phyloP scores from a whole-genome alignment of 2,888 invertebrate species.

The Synanthedon andrenaeformis region DNA sequence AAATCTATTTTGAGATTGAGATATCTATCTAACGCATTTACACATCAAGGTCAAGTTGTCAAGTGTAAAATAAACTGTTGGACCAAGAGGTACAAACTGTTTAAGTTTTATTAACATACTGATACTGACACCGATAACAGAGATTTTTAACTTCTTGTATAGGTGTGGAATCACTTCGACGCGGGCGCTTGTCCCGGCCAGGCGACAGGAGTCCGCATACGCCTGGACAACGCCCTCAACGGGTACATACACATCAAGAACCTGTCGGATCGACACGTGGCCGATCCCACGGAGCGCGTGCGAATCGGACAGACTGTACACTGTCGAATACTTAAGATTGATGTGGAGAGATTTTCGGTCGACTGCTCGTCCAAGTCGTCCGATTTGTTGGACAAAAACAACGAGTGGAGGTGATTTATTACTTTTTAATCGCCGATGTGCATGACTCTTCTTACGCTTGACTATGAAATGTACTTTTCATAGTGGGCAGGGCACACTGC shows the following conservation, averaged over 20 bases:
- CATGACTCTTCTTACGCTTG: neutral
- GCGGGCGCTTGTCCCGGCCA: constrained; percentile 95
- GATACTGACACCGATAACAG: neutral
- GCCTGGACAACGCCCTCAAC: constrained; percentile 91
- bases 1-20: too few relatives aligned
- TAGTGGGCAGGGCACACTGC: too few relatives aligned
- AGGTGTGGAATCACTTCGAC: constrained; percentile 98
- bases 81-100: too few relatives aligned
- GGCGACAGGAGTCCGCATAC: constrained; percentile 89
- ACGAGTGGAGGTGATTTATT: constrained; percentile 80
- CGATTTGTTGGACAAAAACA: constrained; percentile 90
- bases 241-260: constrained; percentile 96
- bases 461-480: too few relatives aligned
- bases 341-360: constrained; percentile 92
- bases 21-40: neutral
- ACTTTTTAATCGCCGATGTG: neutral
- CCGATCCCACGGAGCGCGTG: constrained; percentile 93
- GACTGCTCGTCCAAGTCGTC: constrained; percentile 95
- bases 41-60: neutral
- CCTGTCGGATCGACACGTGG: constrained; percentile 92
- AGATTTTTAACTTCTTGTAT: neutral
- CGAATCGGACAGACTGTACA: constrained; percentile 85
- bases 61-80: neutral
- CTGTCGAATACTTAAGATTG: constrained; percentile 94
- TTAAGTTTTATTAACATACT: neutral